phyloP scores from a whole-genome alignment of 2,797 vertebrate species.

The Enteromius viviparus region DNA sequence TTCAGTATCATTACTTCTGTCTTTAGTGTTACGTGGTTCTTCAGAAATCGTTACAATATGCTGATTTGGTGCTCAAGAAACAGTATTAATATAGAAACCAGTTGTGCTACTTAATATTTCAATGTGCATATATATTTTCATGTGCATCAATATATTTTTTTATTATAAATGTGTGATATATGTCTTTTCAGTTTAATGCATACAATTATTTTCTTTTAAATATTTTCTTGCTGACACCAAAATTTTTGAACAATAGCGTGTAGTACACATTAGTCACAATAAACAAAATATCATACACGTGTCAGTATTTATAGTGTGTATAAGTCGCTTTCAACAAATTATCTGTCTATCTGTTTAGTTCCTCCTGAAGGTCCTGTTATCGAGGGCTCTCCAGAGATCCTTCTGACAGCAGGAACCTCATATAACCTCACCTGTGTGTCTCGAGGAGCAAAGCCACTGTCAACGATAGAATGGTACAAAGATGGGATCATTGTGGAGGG shows the following conservation, averaged over 20 bases:
- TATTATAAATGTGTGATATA: background rate
- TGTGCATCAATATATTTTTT: background rate
- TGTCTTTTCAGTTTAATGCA: background rate
- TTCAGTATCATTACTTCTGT: too few species aligned
- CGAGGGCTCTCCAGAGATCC: conserved; percentile 86
- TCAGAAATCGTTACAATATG: background rate
- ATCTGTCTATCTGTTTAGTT: conserved; percentile 72
- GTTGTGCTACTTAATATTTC: background rate
- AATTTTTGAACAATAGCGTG: background rate
- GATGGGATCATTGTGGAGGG: conserved; percentile 84
- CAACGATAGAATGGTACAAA: conserved; percentile 88
- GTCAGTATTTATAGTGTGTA: background rate
- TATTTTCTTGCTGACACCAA: background rate
- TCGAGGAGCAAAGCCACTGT: conserved; percentile 89
- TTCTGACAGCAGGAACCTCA: conserved; percentile 86
- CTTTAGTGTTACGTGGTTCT: too few species aligned
- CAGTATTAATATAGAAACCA: background rate
- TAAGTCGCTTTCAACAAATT: background rate
- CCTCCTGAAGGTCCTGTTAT: conserved; percentile 91
- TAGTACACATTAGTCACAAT: background rate
- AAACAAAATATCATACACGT: background rate
- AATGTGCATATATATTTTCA: too few species aligned
- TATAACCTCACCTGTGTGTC: conserved; percentile 92
- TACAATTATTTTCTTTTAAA: background rate
- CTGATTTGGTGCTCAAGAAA: background rate